Percentiles rank a stretch among this genome's conserved stretches.
Evolutionary conservation across 1,140 invertebrate species (phyloP).

Genomic region (Reticulitermes speratus): DNA sequence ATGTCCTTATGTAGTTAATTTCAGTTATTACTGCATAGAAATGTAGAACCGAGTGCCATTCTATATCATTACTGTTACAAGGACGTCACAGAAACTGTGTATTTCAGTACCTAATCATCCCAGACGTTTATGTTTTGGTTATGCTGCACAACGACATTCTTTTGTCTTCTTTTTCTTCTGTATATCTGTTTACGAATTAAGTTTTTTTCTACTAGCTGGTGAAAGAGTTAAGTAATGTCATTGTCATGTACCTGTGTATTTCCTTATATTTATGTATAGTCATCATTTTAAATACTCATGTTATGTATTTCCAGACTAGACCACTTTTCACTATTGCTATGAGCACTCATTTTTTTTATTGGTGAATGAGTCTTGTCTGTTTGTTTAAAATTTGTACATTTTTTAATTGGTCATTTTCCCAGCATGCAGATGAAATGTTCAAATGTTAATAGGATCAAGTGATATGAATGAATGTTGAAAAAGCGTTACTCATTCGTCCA

Average conservation of each 20-base stretch:
- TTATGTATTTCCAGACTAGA: background rate
- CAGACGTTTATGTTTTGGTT: background rate
- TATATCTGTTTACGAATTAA: background rate
- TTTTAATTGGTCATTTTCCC: background rate
- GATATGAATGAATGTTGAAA: constrained; percentile 1
- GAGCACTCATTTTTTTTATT: background rate
- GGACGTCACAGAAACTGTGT: background rate
- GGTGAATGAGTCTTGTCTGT: background rate
- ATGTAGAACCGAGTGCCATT: background rate
- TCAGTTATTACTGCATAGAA: background rate
- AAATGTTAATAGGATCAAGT: background rate
- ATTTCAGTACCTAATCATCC: background rate
- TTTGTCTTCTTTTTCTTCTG: background rate
- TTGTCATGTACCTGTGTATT: constrained; percentile 1
- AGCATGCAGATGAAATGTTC: background rate
- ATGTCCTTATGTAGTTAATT: background rate
- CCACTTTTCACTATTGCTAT: background rate
- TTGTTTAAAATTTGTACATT: background rate
- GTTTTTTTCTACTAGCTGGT: background rate
- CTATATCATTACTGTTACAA: constrained; percentile 4
- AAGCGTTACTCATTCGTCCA: background rate
- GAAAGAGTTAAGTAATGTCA: background rate
- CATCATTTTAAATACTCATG: background rate
- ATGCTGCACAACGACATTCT: background rate
- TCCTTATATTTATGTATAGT: background rate